Evolutionary conservation across 2,113 vertebrate genomes (phyloP), one percentile per base, ranked within the genome.

Genomic region (Scytalopus superciliaris): DNA sequence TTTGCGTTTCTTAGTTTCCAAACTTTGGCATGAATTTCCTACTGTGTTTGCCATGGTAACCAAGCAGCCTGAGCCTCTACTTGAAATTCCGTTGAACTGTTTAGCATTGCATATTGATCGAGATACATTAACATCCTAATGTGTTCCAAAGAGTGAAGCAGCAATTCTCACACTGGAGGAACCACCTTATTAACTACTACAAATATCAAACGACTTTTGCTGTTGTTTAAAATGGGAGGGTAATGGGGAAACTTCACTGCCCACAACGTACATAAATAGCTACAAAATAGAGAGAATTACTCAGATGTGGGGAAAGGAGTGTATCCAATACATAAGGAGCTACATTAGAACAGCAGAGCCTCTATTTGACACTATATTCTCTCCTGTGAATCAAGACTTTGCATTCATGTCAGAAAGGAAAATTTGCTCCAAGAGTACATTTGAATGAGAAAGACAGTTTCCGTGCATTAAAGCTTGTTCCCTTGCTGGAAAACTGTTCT

Each of bases 41-140:
- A 75, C 95, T 96, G 93, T 95, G 94, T 91, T 94, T 96, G 91
- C 93, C 94, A 95, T 91, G 87, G 94, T 78, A 94, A 97, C 95
- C 56, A 84, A 89, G 89, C 93, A 92, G 93, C 56, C 91, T 52
- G 87, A 94, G 86, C 49, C 60, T 75, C 91, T 60, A 37, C 91
- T 94, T 94, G 89, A 92, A 92, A 94, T 87, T 81, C 91, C 9
- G 2, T 52, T 96, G 95, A 95, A 96, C 94, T 84, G 49, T 84
- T 97, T 79, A 94, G 86, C 60, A 73, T 3, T 87, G 89, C 69
- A 78, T 68, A 86, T 89, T 95, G 40, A 92, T 72, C 60, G 59
- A 78, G 93, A 84, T 4, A 72, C 14, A 70, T 59, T 59, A 87
- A 78, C 23, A 87, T 28, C 31, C 30, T 62, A 70, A 86, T 44